These are phyloP conservation scores for Entomyzon cyanotis DNA, from an alignment of 2,113 vertebrate species.

Conservation along the genomic window DNA sequence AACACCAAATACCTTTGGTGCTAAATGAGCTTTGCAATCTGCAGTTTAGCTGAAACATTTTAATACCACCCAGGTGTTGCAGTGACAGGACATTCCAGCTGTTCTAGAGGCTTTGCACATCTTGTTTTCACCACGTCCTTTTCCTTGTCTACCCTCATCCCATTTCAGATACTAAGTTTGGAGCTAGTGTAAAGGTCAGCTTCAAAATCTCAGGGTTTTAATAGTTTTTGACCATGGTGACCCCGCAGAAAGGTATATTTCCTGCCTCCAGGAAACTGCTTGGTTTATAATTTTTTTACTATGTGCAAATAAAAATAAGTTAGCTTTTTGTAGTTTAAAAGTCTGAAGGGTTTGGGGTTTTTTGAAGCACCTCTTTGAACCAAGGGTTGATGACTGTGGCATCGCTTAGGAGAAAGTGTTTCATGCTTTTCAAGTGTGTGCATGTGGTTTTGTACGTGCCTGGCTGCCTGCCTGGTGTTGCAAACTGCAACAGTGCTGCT, in stretches of 20 bases:
- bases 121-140: neutral
- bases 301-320: neutral
- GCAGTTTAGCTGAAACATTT: neutral
- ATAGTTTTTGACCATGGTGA: neutral
- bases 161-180: neutral
- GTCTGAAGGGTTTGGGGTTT: neutral
- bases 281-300: neutral
- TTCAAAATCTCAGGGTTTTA: neutral
- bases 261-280: neutral
- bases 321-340: neutral
- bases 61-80: neutral
- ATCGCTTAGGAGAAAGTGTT: neutral
- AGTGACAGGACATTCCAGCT: neutral
- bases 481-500: neutral
- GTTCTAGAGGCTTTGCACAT: neutral
- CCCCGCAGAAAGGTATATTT: neutral
- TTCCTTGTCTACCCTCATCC: neutral
- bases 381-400: fast-evolving
- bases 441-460: neutral
- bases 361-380: neutral
- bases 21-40: neutral
- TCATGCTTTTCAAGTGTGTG: neutral
- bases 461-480: neutral
- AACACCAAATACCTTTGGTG: neutral
- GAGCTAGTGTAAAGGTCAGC: neutral